phyloP scores from a whole-genome alignment of 1,140 invertebrate species.

The Aphaenogaster floridana region DNA sequence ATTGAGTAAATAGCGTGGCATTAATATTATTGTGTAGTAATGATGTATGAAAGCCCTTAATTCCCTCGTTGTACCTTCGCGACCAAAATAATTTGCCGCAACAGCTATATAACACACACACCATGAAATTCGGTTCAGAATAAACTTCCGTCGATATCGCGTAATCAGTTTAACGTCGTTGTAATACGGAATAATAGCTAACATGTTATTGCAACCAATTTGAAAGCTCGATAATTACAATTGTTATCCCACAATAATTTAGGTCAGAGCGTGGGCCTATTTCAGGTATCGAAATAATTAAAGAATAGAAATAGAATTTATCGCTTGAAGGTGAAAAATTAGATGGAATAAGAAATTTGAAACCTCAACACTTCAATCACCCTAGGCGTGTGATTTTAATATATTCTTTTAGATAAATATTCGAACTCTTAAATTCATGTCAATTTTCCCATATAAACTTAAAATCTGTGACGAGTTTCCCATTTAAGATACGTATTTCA shows the following conservation, averaged over 20 bases:
- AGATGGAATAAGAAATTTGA: not conserved
- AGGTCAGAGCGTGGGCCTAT: not conserved
- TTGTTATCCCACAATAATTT: not conserved
- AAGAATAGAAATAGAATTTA: not conserved
- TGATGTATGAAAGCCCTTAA: constrained; percentile 39
- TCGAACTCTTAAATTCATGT: not conserved
- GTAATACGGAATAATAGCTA: constrained; percentile 5
- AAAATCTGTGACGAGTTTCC: not conserved
- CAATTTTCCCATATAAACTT: not conserved
- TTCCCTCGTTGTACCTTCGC: not conserved
- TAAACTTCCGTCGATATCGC: constrained; percentile 17
- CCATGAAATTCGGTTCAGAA: constrained; percentile 23
- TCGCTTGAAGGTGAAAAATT: not conserved
- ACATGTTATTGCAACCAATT: constrained; percentile 13
- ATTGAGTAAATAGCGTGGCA: not conserved
- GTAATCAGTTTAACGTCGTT: constrained; percentile 47
- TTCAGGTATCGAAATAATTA: constrained; percentile 1
- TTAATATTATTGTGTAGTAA: constrained; percentile 45
- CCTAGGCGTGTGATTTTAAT: not conserved
- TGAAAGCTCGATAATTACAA: constrained; percentile 4
- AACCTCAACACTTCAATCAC: not conserved
- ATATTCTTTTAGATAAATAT: not conserved
- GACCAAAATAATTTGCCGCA: constrained; percentile 33
- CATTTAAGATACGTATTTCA: not conserved
- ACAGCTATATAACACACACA: not conserved